phyloP scores from a whole-genome alignment of 2,113 vertebrate species.

The Xiphophorus maculatus region DNA sequence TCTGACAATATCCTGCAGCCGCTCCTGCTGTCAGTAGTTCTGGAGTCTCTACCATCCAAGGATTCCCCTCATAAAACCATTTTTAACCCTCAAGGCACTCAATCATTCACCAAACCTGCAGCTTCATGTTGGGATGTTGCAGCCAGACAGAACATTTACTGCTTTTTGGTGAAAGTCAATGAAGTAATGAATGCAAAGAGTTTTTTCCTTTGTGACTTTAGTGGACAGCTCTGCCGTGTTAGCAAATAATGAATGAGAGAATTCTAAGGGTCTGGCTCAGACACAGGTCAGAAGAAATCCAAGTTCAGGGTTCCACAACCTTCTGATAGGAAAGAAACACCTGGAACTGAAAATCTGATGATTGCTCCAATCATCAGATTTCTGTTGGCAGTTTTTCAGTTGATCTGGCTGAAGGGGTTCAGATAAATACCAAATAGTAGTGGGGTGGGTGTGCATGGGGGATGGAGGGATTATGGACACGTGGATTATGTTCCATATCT shows the following conservation, averaged over 20 bases:
- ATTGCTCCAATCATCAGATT: too few species aligned
- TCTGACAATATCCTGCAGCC: too few species aligned
- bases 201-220: conserved; percentile 28
- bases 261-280: not conserved
- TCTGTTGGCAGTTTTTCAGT: too few species aligned
- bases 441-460: too few species aligned
- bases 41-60: conserved; percentile 16
- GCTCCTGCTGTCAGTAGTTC: not conserved
- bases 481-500: too few species aligned
- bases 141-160: conserved; percentile 48
- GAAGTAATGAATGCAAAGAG: not conserved
- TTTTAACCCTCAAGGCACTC: conserved; percentile 10
- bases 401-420: too few species aligned
- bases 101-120: not conserved
- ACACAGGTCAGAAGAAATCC: too few species aligned
- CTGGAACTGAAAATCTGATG: too few species aligned
- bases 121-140: conserved; percentile 7
- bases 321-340: too few species aligned
- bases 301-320: too few species aligned
- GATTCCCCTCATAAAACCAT: conserved; percentile 10
- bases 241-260: conserved; percentile 10
- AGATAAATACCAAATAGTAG: too few species aligned
- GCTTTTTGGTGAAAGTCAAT: conserved; percentile 11
- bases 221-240: not conserved
- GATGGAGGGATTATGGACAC: too few species aligned